phyloP scores from a whole-genome alignment of 2,113 vertebrate genomes.

The Hymenochirus boettgeri region DNA sequence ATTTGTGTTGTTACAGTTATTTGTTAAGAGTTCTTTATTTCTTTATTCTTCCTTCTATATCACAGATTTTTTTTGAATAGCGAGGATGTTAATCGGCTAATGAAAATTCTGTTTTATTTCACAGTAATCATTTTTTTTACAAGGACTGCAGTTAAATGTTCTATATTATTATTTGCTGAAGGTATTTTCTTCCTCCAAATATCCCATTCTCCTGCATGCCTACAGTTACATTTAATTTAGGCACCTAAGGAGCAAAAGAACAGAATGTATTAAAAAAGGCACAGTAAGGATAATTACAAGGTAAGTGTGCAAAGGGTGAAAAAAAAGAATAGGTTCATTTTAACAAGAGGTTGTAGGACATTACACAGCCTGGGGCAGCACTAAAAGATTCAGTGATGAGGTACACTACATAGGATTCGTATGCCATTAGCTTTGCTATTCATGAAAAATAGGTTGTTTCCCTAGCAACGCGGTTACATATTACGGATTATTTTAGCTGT shows the following conservation, averaged over 20 bases:
- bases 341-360: conserved; percentile 37
- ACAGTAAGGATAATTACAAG: conserved; percentile 42
- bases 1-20: too few species aligned
- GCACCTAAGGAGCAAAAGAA: conserved; percentile 23
- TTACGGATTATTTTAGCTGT: conserved; percentile 38
- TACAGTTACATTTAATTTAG: conserved; percentile 29
- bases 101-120: background rate
- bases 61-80: background rate
- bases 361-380: conserved; percentile 32
- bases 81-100: background rate
- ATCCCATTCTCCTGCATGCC: conserved; percentile 13
- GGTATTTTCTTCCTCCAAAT: conserved; percentile 5
- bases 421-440: conserved; percentile 41
- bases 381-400: conserved; percentile 42
- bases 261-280: conserved; percentile 26
- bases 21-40: too few species aligned
- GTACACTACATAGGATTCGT: conserved; percentile 23
- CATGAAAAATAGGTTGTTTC: conserved; percentile 44
- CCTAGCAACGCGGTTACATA: conserved; percentile 39
- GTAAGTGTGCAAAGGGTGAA: conserved; percentile 37
- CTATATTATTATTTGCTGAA: conserved; percentile 21
- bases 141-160: background rate
- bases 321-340: conserved; percentile 36
- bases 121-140: background rate
- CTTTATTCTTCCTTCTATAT: too few species aligned